A percentile compares a stretch with the other conserved stretches of the same genome.
Evolutionary conservation across 2,888 invertebrate species (phyloP).

Genomic region (Drosophila infuscata): DNA sequence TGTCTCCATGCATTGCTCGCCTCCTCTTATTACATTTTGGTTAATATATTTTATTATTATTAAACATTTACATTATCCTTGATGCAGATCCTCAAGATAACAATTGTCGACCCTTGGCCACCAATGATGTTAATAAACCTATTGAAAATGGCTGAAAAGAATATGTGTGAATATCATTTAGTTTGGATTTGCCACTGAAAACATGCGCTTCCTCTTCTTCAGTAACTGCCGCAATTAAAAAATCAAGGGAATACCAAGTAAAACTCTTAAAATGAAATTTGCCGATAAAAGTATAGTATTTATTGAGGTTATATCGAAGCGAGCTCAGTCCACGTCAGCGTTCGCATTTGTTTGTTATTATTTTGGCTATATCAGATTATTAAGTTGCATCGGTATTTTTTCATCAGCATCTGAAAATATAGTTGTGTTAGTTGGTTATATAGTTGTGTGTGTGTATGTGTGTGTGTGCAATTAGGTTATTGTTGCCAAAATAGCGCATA

Average conservation of each 20-base stretch:
- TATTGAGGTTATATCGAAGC: neutral
- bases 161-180: no score
- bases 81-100: neutral
- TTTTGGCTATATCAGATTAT: neutral
- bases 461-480: neutral
- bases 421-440: no score
- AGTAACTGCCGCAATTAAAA: no score
- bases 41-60: neutral
- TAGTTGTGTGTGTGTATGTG: neutral
- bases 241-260: no score
- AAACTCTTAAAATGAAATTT: neutral
- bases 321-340: neutral
- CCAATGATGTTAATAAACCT: no score
- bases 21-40: neutral
- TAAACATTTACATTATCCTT: neutral
- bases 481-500: neutral
- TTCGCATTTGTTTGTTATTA: neutral
- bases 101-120: no score
- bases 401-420: neutral
- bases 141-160: no score
- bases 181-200: no score
- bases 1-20: constrained; percentile 17
- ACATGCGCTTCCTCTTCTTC: no score
- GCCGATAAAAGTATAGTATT: neutral
- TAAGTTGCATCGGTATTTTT: neutral